Conservation (phyloP, 2,888 invertebrate species). For the Lasioglossum malachurum region DNA sequence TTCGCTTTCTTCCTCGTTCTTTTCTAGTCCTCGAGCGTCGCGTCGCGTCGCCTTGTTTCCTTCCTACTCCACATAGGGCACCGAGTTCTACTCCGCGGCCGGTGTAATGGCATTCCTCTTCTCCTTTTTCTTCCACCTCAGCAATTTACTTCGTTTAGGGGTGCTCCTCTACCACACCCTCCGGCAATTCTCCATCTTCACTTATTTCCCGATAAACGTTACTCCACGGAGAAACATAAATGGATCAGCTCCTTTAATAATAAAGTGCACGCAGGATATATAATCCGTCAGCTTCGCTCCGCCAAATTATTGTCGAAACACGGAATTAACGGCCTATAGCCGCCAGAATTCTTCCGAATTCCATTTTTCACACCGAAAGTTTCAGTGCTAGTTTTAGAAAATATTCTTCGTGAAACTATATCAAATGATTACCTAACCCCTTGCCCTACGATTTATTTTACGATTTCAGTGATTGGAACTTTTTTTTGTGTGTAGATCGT, state of each 20-base stretch:
- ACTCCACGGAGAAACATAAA: conserved; percentile 37
- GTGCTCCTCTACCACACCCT: conserved; percentile 49
- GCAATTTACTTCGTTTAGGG: conserved; percentile 69
- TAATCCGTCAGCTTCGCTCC: neutral
- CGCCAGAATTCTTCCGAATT: neutral
- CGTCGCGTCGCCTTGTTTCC: conserved; percentile 38
- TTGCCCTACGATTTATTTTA: too few relatives aligned
- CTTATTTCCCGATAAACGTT: conserved; percentile 39
- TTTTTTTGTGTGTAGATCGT: too few relatives aligned
- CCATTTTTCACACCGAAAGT: too few relatives aligned
- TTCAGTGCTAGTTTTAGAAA: too few relatives aligned
- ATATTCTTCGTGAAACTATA: too few relatives aligned
- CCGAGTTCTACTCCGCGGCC: conserved; percentile 57
- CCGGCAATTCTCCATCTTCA: conserved; percentile 40
- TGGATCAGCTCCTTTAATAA: conserved; percentile 20
- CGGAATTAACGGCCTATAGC: neutral
- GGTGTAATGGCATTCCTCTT: conserved; percentile 73
- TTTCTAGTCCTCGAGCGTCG: conserved; percentile 16
- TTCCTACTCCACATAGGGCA: conserved; percentile 38
- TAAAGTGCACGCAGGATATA: conserved; percentile 6
- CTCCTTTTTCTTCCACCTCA: conserved; percentile 59
- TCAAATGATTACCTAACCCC: too few relatives aligned
- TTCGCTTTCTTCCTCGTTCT: conserved; percentile 66
- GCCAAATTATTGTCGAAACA: neutral
- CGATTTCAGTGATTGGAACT: too few relatives aligned